Evolutionary conservation across 2,113 vertebrate genomes (phyloP), one percentile per base, ranked within the genome.

Genomic region (Rhea americana): DNA sequence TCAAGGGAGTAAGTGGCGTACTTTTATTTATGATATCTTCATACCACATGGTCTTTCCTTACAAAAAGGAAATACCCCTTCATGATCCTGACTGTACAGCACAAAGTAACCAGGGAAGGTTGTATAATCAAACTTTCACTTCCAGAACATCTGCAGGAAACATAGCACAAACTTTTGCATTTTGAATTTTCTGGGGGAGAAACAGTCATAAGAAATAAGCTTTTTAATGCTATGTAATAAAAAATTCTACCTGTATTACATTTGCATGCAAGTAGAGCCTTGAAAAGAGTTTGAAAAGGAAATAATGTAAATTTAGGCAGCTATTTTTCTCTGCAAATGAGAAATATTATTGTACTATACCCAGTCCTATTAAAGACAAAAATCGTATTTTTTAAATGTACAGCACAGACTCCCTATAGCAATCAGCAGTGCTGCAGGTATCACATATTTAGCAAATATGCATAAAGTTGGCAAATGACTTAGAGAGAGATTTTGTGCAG

Each of bases 401-500:
- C 22, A 66, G 66, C 39, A 84, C 2, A 41, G 76, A 61, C 35
- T 74, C 30, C 45, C 63, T 39, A 18, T 0, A 71, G 28, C 51
- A 71, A 82, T 28, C 74, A 74, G 75, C 62, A 76, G 74, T 37
- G 72, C 43, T 82, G 82, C 91, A 92, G 77, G 86, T 88, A 87
- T 8, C 32, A 30, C 83, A 74, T 3, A 26, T 50, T 87, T 80
- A 80, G 51, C 74, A 85, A 91, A 93, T 6, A 37, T 58, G 58
- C 58, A 85, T 41, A 78, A 89, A 92, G 70, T 53, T 83, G 86
- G 88, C 76, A 83, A 77, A 51, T 26, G 63, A 61, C 41, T 91
- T 39, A 51, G 81, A 89, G 74, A 47, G 26, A 91, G 82, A 79
- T 82, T 91, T 82, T 92, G 56, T 93, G 87, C 81, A 94, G 83